Evolutionary conservation across 2,797 vertebrate genomes (phyloP).

Genomic region (Tympanoctomys barrerae): DNA sequence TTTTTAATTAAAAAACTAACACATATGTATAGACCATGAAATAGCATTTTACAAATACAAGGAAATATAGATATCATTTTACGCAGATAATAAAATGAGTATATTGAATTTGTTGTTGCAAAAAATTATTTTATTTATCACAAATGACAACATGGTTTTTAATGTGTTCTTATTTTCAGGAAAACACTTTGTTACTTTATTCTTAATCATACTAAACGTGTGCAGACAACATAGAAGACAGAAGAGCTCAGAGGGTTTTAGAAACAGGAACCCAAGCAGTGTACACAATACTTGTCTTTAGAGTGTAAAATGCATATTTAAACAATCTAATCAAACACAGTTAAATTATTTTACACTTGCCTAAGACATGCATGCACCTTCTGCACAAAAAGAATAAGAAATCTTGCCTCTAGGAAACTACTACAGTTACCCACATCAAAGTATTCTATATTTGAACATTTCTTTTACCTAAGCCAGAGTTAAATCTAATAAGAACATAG

Average conservation of each 20-base stretch:
- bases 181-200: slow-evolving; percentile 63
- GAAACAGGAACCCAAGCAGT: slow-evolving; percentile 74
- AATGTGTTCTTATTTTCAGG: slow-evolving; percentile 55
- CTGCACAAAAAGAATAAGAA: slow-evolving; percentile 85
- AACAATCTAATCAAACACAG: slow-evolving; percentile 87
- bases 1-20: slow-evolving; percentile 8
- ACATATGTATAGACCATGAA: not conserved
- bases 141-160: slow-evolving; percentile 43
- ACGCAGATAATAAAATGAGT: not conserved
- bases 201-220: slow-evolving; percentile 62
- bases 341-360: slow-evolving; percentile 86
- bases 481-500: slow-evolving; percentile 83
- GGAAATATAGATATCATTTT: not conserved
- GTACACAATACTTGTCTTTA: slow-evolving; percentile 77
- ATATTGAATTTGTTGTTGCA: not conserved
- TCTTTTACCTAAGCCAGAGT: slow-evolving; percentile 80
- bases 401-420: slow-evolving; percentile 86
- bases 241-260: slow-evolving; percentile 70
- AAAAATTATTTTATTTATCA: slow-evolving; percentile 68
- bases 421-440: slow-evolving; percentile 84
- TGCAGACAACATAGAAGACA: slow-evolving; percentile 68
- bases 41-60: not conserved
- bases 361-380: slow-evolving; percentile 86
- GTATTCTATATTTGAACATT: slow-evolving; percentile 85
- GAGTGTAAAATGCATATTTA: slow-evolving; percentile 85